A percentile compares a stretch with the other conserved stretches of the same genome.
Evolutionary conservation across 2,797 vertebrate genomes (phyloP).

Genomic region (Sebastes nivosus): DNA sequence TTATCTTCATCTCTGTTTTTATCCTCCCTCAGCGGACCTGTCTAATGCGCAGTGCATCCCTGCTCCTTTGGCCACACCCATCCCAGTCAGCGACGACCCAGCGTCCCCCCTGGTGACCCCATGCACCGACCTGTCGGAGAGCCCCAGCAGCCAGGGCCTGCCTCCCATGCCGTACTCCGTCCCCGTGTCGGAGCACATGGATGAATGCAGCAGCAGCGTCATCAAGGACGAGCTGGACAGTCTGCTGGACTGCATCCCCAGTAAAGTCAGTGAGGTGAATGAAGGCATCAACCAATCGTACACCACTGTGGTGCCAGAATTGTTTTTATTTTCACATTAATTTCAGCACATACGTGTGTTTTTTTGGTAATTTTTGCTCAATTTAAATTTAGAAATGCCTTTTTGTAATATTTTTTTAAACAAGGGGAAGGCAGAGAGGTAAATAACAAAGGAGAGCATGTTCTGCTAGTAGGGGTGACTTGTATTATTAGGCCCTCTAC

Average conservation of each 20-base stretch:
- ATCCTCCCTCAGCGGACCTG: slow-evolving; percentile 65
- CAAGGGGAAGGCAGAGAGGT: neutral
- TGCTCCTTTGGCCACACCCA: slow-evolving; percentile 84
- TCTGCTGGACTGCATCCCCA: slow-evolving; percentile 88
- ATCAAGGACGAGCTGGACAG: slow-evolving; percentile 91
- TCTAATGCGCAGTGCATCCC: slow-evolving; percentile 88
- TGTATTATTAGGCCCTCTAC: neutral
- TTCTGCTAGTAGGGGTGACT: neutral
- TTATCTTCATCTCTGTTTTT: neutral
- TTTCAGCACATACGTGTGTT: neutral
- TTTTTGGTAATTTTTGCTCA: neutral
- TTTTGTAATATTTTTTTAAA: neutral
- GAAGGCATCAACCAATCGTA: neutral
- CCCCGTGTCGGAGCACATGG: slow-evolving; percentile 91
- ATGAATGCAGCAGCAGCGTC: slow-evolving; percentile 88
- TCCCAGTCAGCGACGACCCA: slow-evolving; percentile 86
- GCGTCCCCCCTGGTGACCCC: slow-evolving; percentile 75
- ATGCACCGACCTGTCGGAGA: slow-evolving; percentile 83
- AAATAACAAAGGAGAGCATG: neutral
- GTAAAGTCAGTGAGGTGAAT: slow-evolving; percentile 82
- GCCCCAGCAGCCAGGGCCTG: slow-evolving; percentile 78
- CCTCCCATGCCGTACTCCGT: slow-evolving; percentile 84
- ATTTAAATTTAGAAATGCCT: neutral
- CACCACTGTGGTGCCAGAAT: neutral
- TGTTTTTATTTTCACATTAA: neutral